Conservation (phyloP, 2,113 vertebrate species). For the Crotalus helleri region DNA sequence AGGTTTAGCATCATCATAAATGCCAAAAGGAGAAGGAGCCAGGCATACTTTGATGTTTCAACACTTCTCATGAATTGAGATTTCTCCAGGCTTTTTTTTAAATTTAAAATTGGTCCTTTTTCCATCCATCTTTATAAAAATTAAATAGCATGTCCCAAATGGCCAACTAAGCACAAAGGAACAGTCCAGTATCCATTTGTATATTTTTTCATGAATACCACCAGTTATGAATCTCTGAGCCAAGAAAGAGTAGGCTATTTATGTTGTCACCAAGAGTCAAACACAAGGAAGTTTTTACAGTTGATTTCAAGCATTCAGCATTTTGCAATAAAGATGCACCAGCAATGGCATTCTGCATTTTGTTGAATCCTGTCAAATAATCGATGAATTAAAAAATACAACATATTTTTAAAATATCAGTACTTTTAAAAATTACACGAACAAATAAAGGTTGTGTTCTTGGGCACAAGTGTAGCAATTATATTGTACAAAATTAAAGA, state of each 20-base stretch:
- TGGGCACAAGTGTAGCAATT: background rate
- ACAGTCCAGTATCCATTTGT: slow-evolving; percentile 41
- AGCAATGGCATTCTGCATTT: background rate
- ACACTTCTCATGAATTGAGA: background rate
- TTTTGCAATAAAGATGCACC: background rate
- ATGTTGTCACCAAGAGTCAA: background rate
- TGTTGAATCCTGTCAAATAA: background rate
- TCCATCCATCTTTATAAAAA: background rate
- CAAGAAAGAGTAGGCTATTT: background rate
- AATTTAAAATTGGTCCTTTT: background rate
- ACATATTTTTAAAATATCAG: background rate
- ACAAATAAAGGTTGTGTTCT: background rate
- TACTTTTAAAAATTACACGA: background rate
- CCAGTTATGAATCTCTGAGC: background rate
- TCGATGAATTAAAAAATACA: background rate
- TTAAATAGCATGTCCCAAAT: background rate
- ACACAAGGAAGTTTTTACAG: background rate
- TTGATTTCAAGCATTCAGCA: background rate
- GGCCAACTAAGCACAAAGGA: background rate
- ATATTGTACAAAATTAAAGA: background rate
- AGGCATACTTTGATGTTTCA: background rate
- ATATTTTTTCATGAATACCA: slow-evolving; percentile 2
- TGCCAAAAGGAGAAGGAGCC: background rate
- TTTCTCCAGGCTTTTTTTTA: background rate
- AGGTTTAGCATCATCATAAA: background rate